A percentile compares a stretch with the other conserved stretches of the same genome.
These are phyloP conservation scores for Orchesellides sinensis DNA, from an alignment of 2,888 invertebrate species.

Conservation along the genomic window DNA sequence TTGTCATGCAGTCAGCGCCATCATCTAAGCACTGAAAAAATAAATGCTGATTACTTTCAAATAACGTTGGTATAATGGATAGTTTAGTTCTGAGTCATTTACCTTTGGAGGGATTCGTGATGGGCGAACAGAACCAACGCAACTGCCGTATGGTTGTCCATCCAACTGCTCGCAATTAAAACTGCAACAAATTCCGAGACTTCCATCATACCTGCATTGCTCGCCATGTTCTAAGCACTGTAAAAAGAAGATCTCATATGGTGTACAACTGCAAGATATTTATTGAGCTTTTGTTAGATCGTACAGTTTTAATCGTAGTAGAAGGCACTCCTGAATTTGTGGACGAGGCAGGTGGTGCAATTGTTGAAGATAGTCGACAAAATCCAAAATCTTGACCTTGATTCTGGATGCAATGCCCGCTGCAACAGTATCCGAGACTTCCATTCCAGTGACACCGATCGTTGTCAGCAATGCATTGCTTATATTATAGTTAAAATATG, in stretches of 20 bases:
- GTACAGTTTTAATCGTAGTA: no score
- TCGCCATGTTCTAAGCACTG: background rate
- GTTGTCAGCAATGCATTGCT: background rate
- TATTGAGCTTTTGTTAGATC: no score
- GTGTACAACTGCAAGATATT: no score
- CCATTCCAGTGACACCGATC: background rate
- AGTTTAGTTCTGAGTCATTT: background rate
- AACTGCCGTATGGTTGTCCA: background rate
- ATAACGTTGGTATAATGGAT: background rate
- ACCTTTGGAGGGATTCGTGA: background rate
- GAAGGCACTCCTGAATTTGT: background rate
- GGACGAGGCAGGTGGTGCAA: background rate
- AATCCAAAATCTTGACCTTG: background rate
- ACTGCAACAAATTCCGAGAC: background rate
- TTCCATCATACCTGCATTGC: background rate
- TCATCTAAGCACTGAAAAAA: background rate
- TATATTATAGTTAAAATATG: background rate
- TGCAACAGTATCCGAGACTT: constrained; percentile 1
- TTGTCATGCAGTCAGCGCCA: background rate
- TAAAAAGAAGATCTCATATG: background rate
- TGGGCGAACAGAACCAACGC: background rate
- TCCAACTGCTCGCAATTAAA: background rate
- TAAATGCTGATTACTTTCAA: background rate
- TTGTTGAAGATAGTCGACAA: background rate
- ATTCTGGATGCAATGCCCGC: background rate